These are phyloP conservation scores for Whitmania pigra DNA, from an alignment of 1,140 invertebrate genomes.

Conservation along the genomic window DNA sequence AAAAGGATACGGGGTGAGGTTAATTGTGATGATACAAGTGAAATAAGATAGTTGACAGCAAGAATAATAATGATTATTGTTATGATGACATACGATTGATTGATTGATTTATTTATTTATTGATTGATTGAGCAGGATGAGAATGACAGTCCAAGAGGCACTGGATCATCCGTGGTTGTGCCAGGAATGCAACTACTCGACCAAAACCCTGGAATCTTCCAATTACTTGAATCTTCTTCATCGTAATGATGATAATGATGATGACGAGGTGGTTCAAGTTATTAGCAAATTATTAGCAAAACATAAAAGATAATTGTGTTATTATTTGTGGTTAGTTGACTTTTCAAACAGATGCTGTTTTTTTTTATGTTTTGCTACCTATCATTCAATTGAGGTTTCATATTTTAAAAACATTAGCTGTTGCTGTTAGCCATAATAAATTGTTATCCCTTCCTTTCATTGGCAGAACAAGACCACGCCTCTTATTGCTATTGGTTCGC, in stretches of 20 bases:
- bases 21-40: not conserved
- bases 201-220: not conserved
- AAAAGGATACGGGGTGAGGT: slow-evolving; percentile 79
- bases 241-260: too few relatives aligned
- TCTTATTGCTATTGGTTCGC: not conserved
- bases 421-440: not conserved
- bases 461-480: not conserved
- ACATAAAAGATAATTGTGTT: too few relatives aligned
- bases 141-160: slow-evolving; percentile 95
- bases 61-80: not conserved
- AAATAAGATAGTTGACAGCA: too few relatives aligned
- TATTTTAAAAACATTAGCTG: too few relatives aligned
- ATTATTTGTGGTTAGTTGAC: not conserved
- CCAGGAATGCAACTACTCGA: slow-evolving; percentile 40
- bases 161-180: slow-evolving; percentile 85
- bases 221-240: too few relatives aligned
- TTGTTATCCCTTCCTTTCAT: too few relatives aligned
- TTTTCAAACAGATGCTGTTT: too few relatives aligned
- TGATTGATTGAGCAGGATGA: slow-evolving; percentile 55
- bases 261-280: too few relatives aligned
- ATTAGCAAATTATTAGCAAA: too few relatives aligned
- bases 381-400: too few relatives aligned
- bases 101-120: slow-evolving; percentile 27
- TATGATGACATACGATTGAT: not conserved
- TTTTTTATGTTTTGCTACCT: too few relatives aligned